Evolutionary conservation across 2,888 invertebrate genomes (phyloP), one percentile per base, ranked within the genome.

Genomic region (Parasteatoda lunata): DNA sequence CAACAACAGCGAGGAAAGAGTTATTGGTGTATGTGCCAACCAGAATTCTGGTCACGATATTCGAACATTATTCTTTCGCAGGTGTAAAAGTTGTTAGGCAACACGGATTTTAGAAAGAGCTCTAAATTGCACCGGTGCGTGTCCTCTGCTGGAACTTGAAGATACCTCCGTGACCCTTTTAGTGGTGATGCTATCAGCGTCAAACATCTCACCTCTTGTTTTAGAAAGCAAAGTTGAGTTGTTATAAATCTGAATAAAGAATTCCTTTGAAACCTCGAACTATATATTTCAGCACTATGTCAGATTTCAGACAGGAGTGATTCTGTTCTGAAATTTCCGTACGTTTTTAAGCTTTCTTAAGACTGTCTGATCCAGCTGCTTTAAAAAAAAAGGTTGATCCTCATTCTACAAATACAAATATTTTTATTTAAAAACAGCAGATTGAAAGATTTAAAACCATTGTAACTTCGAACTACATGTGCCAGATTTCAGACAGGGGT

Each of bases 41-140:
- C 70, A 59, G 30, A 73, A 85, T 79, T 75, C 85, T 64, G 80
- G 85, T 85, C 85, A 85, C 85, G 85, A 75, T 15, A 85, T 80
- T 47, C 47, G 75, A 52, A 65, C 85, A 85, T 85, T 75, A 85
- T 48, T 85, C 85, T 76, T 80, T n/a, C 48, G 70, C 75, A 75
- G 84, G 66, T 78, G 73, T 15, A 77, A 73, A 72, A 68, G 66
- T 73, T 73, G 78, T 65, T 79, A 49, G 64, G 66, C 48, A 73
- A 84, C 84, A 79, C 69, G 68, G 73, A 75, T 78, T 82, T 78
- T 68, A 65, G 72, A 59, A 59, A n/a, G 75, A 59, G 72, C 78
- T 64, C 73, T 79, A 79, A 84, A 84, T 78, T 78, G 75, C 73
- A 13, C 13, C 47, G 47, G 69, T 30, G 47, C 73, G 51, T 54